Percentiles rank a stretch among this genome's conserved stretches.
phyloP scores from a whole-genome alignment of 2,113 vertebrate genomes.

The Panthera leo region DNA sequence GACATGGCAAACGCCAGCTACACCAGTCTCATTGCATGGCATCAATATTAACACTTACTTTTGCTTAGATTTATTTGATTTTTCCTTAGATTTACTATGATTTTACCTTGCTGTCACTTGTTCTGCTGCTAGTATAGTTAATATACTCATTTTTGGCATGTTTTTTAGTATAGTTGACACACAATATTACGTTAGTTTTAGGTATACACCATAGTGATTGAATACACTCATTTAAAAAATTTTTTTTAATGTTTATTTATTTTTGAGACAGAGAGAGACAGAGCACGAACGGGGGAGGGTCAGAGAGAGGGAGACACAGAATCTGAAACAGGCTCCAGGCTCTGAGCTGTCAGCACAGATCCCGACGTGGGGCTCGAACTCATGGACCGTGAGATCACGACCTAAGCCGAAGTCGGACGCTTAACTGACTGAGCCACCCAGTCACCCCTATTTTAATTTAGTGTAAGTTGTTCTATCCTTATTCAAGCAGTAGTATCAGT shows the following conservation, averaged over 20 bases:
- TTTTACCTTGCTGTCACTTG: background rate
- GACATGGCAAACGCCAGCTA: background rate
- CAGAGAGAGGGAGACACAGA: too few species aligned
- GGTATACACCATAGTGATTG: background rate
- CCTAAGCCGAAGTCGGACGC: too few species aligned
- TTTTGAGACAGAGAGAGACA: too few species aligned
- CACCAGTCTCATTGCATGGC: background rate
- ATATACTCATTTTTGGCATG: background rate
- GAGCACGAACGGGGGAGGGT: too few species aligned
- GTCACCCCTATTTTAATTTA: background rate
- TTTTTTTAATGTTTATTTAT: too few species aligned
- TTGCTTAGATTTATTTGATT: background rate
- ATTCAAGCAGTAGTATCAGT: background rate
- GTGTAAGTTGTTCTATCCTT: background rate
- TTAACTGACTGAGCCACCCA: too few species aligned
- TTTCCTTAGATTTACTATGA: background rate
- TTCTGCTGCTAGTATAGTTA: background rate
- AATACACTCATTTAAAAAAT: background rate
- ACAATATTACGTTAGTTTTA: background rate
- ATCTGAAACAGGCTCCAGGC: too few species aligned
- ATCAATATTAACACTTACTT: background rate
- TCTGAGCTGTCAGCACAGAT: too few species aligned
- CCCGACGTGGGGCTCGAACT: too few species aligned
- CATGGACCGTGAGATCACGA: too few species aligned
- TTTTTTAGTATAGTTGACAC: background rate